A percentile compares a stretch with the other conserved stretches of the same genome.
These are phyloP conservation scores for Actenoides lindsayi DNA, from an alignment of 2,113 vertebrate species.

Conservation along the genomic window DNA sequence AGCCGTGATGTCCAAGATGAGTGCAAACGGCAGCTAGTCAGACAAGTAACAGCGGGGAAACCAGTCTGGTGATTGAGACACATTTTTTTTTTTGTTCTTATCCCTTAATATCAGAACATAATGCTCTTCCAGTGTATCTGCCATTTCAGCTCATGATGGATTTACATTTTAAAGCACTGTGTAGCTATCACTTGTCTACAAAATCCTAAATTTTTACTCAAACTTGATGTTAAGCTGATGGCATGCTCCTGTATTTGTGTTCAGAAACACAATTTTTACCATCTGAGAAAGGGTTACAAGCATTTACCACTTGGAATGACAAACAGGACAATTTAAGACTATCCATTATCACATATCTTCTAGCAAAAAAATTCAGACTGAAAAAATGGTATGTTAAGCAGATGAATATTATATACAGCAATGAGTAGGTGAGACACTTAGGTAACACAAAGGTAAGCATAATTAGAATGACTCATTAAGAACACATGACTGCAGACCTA, in stretches of 20 bases:
- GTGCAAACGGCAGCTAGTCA: not conserved
- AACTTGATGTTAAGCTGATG: not conserved
- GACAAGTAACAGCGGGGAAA: not conserved
- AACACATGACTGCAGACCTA: not conserved
- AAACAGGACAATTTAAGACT: not conserved
- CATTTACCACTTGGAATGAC: not conserved
- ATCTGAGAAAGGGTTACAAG: not conserved
- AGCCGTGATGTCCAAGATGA: not conserved
- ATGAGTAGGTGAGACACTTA: not conserved
- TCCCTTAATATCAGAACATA: not conserved
- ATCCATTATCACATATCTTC: not conserved
- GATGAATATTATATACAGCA: not conserved
- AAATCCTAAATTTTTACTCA: not conserved
- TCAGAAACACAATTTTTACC: not conserved
- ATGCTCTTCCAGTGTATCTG: not conserved
- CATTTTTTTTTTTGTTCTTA: not conserved
- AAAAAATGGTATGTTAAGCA: not conserved
- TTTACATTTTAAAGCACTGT: not conserved
- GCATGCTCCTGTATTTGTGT: not conserved
- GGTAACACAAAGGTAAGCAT: not conserved
- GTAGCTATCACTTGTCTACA: not conserved
- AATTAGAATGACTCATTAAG: not conserved
- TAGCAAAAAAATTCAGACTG: not conserved
- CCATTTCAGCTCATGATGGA: not conserved
- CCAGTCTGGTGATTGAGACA: not conserved